Base-by-base conservation (phyloP, 1,140 invertebrate genomes). In the Olivierus martensii region DNA sequence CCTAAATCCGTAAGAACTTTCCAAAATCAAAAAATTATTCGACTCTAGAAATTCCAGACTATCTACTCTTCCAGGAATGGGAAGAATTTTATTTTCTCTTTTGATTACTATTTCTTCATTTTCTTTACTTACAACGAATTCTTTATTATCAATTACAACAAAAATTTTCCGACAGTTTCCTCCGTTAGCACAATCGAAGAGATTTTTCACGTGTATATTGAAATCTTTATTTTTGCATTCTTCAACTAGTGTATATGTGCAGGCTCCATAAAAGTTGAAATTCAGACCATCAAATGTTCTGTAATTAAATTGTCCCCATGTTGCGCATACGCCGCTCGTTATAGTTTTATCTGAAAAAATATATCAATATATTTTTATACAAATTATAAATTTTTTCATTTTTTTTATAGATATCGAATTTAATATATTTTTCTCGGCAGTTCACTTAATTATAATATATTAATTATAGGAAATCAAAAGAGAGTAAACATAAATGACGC, bases 281-380 rank as follows among this genome's bases (percentile, higher is more conserved):
- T 74, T 55, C 34, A 64, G 66, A n/a, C 83, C 83, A 70, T 90
- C 86, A 61, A 90, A 90, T 0, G 86, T 89, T 62, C 85, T 83
- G 59, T 81, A 86, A 68, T 90, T 85, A 4, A 75, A 70, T 34
- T 80, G 80, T 15, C 78, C 77, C 87, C 87, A 90, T 2, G 78
- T 78, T 41, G 81, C 76, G 62, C 87, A 91, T 7, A 74, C 73
- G 14, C 77, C 78, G 0, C 77, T 51, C 15, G 18, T 36, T 50
- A 46, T 17, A 36, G 22, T 28, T 28, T 44, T 11, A 6, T 9
- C 9, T 6, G 4, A 28, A 28, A 4, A 28, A 28, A 28, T 28
- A 28, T 28, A 28, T 28, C 9, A 28, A n/a, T 28, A 4, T 28
- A 4, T 28, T 28, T 6, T 28, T 2, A 28, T 28, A 28, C 28